These are phyloP conservation scores for Ursus arctos DNA, from an alignment of 2,113 vertebrate species.

Conservation along the genomic window DNA sequence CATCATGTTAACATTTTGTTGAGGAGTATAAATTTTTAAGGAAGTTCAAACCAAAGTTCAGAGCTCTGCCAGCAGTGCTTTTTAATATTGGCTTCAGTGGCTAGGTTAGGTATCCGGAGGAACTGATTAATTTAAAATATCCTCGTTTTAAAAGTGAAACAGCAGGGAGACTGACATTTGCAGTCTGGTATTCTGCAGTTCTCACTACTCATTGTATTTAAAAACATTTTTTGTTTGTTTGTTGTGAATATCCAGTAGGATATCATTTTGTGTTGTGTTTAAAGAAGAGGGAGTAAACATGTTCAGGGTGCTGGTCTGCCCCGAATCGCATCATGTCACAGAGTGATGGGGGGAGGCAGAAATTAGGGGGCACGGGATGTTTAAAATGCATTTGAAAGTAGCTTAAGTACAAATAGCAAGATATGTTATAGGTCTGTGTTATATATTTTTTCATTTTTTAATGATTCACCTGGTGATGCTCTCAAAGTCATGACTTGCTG, in stretches of 20 bases:
- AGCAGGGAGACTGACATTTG: conserved; percentile 70
- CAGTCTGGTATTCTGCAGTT: conserved; percentile 30
- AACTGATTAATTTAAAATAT: conserved; percentile 66
- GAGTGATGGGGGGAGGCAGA: background rate
- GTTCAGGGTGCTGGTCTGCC: background rate
- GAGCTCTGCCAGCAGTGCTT: conserved; percentile 9
- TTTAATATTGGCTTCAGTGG: conserved; percentile 48
- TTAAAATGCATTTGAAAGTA: conserved; percentile 31
- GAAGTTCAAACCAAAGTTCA: conserved; percentile 71
- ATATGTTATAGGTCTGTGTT: background rate
- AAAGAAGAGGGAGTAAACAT: conserved; percentile 38
- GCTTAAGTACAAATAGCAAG: background rate
- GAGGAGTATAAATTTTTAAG: conserved; percentile 76
- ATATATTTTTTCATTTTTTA: background rate
- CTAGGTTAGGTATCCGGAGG: conserved; percentile 40
- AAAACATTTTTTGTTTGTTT: background rate
- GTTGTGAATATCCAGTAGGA: background rate
- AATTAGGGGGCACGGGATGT: background rate
- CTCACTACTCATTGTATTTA: conserved; percentile 43
- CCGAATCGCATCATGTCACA: background rate
- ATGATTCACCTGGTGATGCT: background rate
- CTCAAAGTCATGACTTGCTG: background rate
- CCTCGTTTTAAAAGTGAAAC: conserved; percentile 65
- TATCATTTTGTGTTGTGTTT: conserved; percentile 34
- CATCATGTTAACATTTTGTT: conserved; percentile 51